Evolutionary conservation across 2,888 invertebrate genomes (phyloP).

Genomic region (Drosophila barbarae): DNA sequence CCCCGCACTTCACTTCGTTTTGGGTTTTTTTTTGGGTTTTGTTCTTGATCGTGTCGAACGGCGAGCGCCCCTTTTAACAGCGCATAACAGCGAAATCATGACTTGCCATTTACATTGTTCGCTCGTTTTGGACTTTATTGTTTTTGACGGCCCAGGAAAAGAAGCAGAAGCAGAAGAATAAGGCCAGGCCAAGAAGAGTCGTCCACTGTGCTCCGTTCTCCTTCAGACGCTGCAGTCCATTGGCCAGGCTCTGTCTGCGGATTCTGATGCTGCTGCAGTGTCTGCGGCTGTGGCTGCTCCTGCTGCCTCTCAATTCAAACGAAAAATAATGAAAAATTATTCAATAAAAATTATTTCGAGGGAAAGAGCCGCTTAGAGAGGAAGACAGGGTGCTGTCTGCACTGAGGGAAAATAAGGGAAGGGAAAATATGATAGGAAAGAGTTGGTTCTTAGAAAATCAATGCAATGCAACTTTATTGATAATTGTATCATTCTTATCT

Average conservation of each 20-base stretch:
- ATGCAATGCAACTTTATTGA: too few relatives aligned
- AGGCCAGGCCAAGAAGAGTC: conserved; percentile 20
- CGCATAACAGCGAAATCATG: conserved; percentile 78
- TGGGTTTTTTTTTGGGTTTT: conserved; percentile 46
- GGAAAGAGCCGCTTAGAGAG: conserved; percentile 25
- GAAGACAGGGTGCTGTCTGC: conserved; percentile 7
- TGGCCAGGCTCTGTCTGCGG: conserved; percentile 38
- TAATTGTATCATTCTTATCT: too few relatives aligned
- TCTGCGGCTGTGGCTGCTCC: conserved; percentile 53
- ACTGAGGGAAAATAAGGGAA: conserved; percentile 1
- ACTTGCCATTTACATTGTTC: conserved; percentile 79
- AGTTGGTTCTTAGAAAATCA: too few relatives aligned
- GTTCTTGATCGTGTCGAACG: conserved; percentile 78
- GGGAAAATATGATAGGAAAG: too few relatives aligned
- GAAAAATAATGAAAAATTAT: conserved; percentile 79
- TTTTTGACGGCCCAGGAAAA: conserved; percentile 67
- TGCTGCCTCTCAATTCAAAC: conserved; percentile 69
- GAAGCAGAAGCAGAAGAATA: conserved; percentile 18
- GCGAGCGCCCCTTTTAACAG: conserved; percentile 79
- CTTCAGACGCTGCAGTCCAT: conserved; percentile 15
- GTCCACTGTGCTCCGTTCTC: conserved; percentile 12
- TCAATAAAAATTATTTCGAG: conserved; percentile 78
- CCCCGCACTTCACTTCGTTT: conserved; percentile 49
- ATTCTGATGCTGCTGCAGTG: conserved; percentile 30
- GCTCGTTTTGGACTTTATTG: conserved; percentile 79